Percentiles rank a stretch among this genome's conserved stretches.
Evolutionary conservation across 2,888 invertebrate species (phyloP).

Genomic region (Drosophila cyrtoloma): DNA sequence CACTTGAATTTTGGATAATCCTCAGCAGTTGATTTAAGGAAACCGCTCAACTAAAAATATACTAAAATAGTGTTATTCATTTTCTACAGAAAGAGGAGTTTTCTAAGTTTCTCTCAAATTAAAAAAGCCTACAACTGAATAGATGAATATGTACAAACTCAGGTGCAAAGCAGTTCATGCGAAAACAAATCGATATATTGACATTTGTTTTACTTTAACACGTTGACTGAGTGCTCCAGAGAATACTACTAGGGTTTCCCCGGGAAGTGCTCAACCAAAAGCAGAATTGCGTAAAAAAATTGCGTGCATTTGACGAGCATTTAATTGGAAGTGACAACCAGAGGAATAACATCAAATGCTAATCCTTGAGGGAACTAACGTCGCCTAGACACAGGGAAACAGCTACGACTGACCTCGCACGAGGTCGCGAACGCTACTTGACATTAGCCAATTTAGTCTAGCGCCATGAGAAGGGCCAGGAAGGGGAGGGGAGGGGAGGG

Average conservation of each 20-base stretch:
- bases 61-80: not conserved
- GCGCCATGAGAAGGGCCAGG: conserved; percentile 5
- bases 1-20: not conserved
- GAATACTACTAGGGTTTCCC: conserved; percentile 53
- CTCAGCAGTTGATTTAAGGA: not conserved
- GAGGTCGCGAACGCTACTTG: conserved; percentile 72
- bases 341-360: conserved; percentile 40
- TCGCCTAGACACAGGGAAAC: conserved; percentile 3
- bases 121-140: not conserved
- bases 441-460: conserved; percentile 78
- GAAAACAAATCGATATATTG: conserved; percentile 62
- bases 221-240: conserved; percentile 40
- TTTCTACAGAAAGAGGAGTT: no score
- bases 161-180: not conserved
- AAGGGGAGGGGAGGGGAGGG: not conserved
- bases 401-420: conserved; percentile 66
- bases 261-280: conserved; percentile 12
- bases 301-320: conserved; percentile 7
- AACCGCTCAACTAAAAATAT: not conserved
- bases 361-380: conserved; percentile 41
- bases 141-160: not conserved
- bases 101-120: not conserved
- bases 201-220: conserved; percentile 47
- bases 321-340: conserved; percentile 8
- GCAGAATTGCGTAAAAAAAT: conserved; percentile 8